Evolutionary conservation across 1,140 invertebrate genomes (phyloP).

Genomic region (Dinothrombium tinctorium): DNA sequence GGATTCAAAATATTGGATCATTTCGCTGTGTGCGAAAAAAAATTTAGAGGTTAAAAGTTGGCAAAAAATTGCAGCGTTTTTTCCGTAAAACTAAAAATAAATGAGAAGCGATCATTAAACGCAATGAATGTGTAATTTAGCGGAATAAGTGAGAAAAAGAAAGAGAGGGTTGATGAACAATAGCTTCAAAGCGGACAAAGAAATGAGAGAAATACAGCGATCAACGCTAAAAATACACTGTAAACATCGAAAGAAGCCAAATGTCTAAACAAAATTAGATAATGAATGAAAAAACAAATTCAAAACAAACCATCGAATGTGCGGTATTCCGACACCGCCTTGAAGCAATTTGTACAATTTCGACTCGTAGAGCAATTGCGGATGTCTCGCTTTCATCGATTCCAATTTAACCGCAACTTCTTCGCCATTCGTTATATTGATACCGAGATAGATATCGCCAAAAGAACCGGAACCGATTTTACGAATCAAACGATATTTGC

Average conservation of each 20-base stretch:
- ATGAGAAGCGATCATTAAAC: too few species aligned
- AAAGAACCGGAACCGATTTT: constrained; percentile 98
- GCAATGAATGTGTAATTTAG: too few species aligned
- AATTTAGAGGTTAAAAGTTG: too few species aligned
- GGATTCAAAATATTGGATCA: too few species aligned
- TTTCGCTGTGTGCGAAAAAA: too few species aligned
- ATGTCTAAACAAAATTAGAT: too few species aligned
- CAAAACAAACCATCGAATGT: constrained; percentile 41
- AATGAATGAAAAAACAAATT: too few species aligned
- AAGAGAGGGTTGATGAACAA: too few species aligned
- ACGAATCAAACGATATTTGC: constrained; percentile 78
- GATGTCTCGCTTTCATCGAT: constrained; percentile 68
- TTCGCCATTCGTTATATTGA: constrained; percentile 86
- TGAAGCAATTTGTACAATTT: constrained; percentile 79
- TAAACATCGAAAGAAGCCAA: too few species aligned
- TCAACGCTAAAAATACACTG: not conserved
- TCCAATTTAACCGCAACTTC: constrained; percentile 94
- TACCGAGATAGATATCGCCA: constrained; percentile 93
- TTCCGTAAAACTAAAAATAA: too few species aligned
- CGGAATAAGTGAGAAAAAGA: not conserved
- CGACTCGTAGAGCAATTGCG: constrained; percentile 82
- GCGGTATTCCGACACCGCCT: constrained; percentile 84
- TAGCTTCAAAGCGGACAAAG: too few species aligned
- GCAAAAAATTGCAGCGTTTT: too few species aligned
- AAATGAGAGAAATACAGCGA: not conserved